These are phyloP conservation scores for Phataginus tetradactyla DNA, from an alignment of 2,797 vertebrate genomes.

Conservation along the genomic window DNA sequence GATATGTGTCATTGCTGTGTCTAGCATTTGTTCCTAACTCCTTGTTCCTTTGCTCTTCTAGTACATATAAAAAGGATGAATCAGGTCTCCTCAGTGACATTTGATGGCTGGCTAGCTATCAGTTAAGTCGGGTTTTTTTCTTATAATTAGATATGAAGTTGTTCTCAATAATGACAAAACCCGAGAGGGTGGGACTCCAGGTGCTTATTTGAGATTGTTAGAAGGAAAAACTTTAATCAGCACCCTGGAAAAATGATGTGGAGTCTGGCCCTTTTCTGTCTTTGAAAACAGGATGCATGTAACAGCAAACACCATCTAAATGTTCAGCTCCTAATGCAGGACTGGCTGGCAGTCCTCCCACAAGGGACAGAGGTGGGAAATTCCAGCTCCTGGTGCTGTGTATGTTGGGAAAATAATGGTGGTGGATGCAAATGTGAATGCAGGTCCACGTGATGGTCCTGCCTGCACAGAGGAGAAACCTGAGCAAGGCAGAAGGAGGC, in stretches of 20 bases:
- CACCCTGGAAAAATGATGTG: neutral
- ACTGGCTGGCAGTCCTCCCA: neutral
- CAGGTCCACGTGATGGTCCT: no score
- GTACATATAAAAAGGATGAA: slow-evolving; percentile 41
- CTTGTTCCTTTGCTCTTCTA: slow-evolving; percentile 53
- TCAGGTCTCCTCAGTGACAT: neutral
- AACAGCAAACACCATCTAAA: rapidly evolving
- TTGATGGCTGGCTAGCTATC: neutral
- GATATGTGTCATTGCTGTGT: slow-evolving; percentile 77
- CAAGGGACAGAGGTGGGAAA: neutral
- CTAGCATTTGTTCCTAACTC: slow-evolving; percentile 65
- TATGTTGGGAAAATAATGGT: rapidly evolving
- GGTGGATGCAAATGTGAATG: neutral
- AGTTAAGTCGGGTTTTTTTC: neutral
- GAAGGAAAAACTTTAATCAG: rapidly evolving
- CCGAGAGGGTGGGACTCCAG: neutral
- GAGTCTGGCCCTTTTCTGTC: neutral
- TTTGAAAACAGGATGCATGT: neutral
- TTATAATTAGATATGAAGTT: neutral
- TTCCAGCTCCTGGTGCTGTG: neutral
- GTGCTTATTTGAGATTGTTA: neutral
- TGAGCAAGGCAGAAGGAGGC: rapidly evolving
- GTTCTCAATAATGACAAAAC: neutral
- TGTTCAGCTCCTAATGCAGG: neutral
- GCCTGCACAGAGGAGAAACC: rapidly evolving